Base-by-base conservation (phyloP, 1,140 invertebrate genomes). In the Cydia pomonella region DNA sequence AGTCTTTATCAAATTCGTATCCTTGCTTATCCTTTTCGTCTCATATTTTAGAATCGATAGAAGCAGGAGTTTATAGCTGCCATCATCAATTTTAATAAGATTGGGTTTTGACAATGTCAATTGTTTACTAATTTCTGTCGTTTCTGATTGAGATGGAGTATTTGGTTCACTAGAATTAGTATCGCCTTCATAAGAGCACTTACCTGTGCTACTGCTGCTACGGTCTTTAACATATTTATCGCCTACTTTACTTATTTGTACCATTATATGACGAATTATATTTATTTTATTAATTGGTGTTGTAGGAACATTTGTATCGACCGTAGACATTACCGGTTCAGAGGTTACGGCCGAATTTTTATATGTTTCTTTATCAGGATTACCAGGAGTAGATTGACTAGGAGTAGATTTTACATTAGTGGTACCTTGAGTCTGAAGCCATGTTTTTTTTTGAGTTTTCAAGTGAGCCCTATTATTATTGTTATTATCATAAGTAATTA, bases 1-100 rank as follows among this genome's bases (percentile, higher is more conserved):
- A 53, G n/a, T 18, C 5, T 18, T 13, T 7, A 53, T n/a, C 16
- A 53, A 44, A 12, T 44, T 53, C 2, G 16, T 12, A 23, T 59
- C 18, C 7, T 59, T 23, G 9, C 21, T 23, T 3, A 21, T 59
- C 21, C 18, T 79, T 10, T 83, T 80, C 1, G 80, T 81, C 73
- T 87, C 83, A 74, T 77, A 81, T 72, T 84, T 80, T n/a, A 86
- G 79, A 76, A 87, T 79, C 23, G 85, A 83, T 16, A 84, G 76
- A 0, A 86, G 64, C 62, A 87, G 74, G 13, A 2, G 41, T 16
- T 44, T 44, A 44, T 13, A 77, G 75, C 77, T 63, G 47, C n/a
- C 3, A 50, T 75, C 79, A 21, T 76, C 75, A 0, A 38, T 16
- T 47, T 73, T 38, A 21, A 21, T 33, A 29, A 38, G 12, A 29